Conservation (phyloP, 1,140 invertebrate genomes). For the Diabrotica undecimpunctata region DNA sequence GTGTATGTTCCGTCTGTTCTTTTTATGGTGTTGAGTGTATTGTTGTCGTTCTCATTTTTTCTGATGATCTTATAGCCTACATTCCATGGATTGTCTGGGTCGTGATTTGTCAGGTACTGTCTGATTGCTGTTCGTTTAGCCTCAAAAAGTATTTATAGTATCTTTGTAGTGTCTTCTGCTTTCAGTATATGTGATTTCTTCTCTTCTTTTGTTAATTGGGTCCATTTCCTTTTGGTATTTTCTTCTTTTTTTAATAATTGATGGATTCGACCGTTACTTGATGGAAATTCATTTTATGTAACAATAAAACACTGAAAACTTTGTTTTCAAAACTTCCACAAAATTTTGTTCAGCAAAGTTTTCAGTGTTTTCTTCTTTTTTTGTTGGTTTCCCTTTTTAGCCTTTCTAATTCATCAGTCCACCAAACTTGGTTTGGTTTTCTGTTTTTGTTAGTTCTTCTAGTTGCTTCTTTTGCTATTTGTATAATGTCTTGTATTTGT, state of each 20-base stretch:
- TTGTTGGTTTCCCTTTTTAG: not conserved
- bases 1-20: not conserved
- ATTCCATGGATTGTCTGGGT: not conserved
- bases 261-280: too few relatives aligned
- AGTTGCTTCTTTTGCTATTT: not conserved
- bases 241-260: too few relatives aligned
- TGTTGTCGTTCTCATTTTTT: not conserved
- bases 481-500: not conserved
- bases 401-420: not conserved
- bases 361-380: too few relatives aligned
- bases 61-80: not conserved
- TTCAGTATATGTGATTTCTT: not conserved
- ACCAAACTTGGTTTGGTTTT: not conserved
- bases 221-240: not conserved
- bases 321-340: too few relatives aligned
- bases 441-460: not conserved
- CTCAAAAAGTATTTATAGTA: not conserved
- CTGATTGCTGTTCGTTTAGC: not conserved
- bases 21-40: not conserved
- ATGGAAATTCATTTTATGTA: too few relatives aligned
- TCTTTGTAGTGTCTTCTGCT: not conserved
- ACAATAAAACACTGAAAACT: too few relatives aligned
- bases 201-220: too few relatives aligned
- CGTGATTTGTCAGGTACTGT: not conserved
- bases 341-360: too few relatives aligned